Base-by-base conservation (phyloP, 2,888 invertebrate species). In the Rhagium mordax region DNA sequence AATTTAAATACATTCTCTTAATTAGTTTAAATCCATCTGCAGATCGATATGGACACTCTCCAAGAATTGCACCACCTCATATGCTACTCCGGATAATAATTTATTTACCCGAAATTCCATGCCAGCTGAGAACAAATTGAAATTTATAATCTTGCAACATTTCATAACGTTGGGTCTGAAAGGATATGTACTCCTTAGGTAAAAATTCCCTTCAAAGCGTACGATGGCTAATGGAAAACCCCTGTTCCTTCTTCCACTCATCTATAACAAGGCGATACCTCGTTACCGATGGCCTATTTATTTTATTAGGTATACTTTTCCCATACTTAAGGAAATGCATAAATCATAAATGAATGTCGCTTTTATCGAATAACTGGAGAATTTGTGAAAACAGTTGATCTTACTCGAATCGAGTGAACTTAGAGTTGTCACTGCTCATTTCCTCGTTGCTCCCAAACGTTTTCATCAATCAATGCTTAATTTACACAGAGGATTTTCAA, bases 141-240 rank as follows among this genome's bases (percentile, higher is more conserved):
- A 41, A 62, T 48, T 62, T 62, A 61, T 41, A 61, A 20, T 61
- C 10, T n/a, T 16, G n/a, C 47, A 20, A n/a, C n/a, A 10, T 48
- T 62, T 62, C 61, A 47, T 62, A 62, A 62, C 48, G 21, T n/a
- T 20, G n/a, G 8, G 18, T 18, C 18, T 47, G n/a, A 62, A 62
- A 20, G 61, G 48, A 62, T 48, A 62, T 47, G 20, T 48, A 48
- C 24, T 47, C 21, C 48, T 47, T 48, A 41, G 15, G 41, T 21
- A 24, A 62, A 27, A 49, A 64, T 64, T 49, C 18, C 48, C 6
- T 16, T 51, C 16, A 27, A 64, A 15, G 51, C 20, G 27, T 15
- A 29, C 29, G 64, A 16, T 48, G 21, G 64, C 64, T 64, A 64
- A 64, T 64, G 64, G 64, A 64, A 49, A 64, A 64, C 10, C 49